A percentile compares a stretch with the other conserved stretches of the same genome.
Conservation (phyloP, 2,797 vertebrate genomes). For the Fringilla coelebs region DNA sequence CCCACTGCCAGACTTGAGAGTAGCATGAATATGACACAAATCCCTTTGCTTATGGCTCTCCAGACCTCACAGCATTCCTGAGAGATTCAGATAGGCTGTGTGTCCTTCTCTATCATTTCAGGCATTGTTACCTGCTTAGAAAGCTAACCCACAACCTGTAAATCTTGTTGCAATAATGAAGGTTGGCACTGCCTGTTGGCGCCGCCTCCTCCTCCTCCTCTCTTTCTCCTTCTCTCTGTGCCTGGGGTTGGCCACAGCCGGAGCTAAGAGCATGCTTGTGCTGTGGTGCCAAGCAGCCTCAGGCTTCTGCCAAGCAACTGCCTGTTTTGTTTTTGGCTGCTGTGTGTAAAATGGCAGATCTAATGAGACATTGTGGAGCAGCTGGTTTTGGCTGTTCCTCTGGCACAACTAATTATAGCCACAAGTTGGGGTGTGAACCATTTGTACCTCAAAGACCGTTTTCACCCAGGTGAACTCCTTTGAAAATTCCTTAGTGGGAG, state of each 20-base stretch:
- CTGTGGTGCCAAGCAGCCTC: conserved; percentile 61
- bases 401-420: conserved; percentile 56
- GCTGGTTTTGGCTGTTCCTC: conserved; percentile 68
- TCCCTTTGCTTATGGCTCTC: not conserved
- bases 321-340: conserved; percentile 62
- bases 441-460: conserved; percentile 24
- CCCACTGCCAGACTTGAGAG: not conserved
- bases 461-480: conserved; percentile 40
- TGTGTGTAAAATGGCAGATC: conserved; percentile 64
- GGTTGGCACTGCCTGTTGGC: not conserved
- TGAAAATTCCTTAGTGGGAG: conserved; percentile 7
- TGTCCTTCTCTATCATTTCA: not conserved
- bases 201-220: not conserved
- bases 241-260: conserved; percentile 14
- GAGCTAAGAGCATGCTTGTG: conserved; percentile 41
- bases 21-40: not conserved
- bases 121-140: not conserved
- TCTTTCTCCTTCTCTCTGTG: conserved; percentile 24
- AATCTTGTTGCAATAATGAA: conserved; percentile 41
- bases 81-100: not conserved
- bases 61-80: not conserved
- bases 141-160: conserved; percentile 44
- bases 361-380: conserved; percentile 67
- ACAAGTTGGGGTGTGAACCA: conserved; percentile 17
- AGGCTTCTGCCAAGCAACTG: conserved; percentile 64